These are phyloP conservation scores for Wiebesia pumilae DNA, from an alignment of 1,140 invertebrate species.

Conservation along the genomic window DNA sequence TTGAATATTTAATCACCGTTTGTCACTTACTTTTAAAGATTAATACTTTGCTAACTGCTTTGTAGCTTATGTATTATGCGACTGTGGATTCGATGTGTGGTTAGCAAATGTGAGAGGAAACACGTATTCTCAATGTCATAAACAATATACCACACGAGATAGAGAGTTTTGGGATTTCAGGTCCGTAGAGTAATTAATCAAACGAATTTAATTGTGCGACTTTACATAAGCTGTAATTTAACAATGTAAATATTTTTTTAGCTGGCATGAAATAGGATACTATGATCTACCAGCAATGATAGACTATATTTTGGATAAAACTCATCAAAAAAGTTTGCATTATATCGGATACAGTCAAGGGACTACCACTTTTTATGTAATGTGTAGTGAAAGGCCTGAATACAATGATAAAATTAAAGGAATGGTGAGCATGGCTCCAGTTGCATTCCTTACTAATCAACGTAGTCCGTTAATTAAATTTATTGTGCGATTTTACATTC, in stretches of 20 bases:
- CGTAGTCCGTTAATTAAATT: slow-evolving; percentile 68
- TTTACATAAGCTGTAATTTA: slow-evolving; percentile 27
- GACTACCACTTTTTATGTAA: slow-evolving; percentile 75
- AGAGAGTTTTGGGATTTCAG: slow-evolving; percentile 79
- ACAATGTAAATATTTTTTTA: slow-evolving; percentile 59
- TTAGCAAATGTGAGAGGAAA: slow-evolving; percentile 85
- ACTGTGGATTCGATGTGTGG: slow-evolving; percentile 85
- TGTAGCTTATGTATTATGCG: slow-evolving; percentile 76
- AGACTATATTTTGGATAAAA: slow-evolving; percentile 77
- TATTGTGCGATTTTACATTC: slow-evolving; percentile 62
- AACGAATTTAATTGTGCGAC: slow-evolving; percentile 34
- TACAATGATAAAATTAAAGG: slow-evolving; percentile 80
- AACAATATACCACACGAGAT: slow-evolving; percentile 75
- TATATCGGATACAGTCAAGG: slow-evolving; percentile 79
- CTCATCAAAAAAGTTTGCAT: slow-evolving; percentile 72
- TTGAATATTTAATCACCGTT: neutral
- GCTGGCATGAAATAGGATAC: slow-evolving; percentile 77
- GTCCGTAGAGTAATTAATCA: slow-evolving; percentile 54
- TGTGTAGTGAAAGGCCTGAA: slow-evolving; percentile 80
- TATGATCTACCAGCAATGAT: slow-evolving; percentile 78
- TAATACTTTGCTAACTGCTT: neutral
- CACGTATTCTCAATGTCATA: slow-evolving; percentile 80
- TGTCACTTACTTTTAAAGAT: neutral
- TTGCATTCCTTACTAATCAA: slow-evolving; percentile 74
- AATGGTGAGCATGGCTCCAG: slow-evolving; percentile 81